These are phyloP conservation scores for Xenopus borealis DNA, from an alignment of 2,113 vertebrate genomes.

Conservation along the genomic window DNA sequence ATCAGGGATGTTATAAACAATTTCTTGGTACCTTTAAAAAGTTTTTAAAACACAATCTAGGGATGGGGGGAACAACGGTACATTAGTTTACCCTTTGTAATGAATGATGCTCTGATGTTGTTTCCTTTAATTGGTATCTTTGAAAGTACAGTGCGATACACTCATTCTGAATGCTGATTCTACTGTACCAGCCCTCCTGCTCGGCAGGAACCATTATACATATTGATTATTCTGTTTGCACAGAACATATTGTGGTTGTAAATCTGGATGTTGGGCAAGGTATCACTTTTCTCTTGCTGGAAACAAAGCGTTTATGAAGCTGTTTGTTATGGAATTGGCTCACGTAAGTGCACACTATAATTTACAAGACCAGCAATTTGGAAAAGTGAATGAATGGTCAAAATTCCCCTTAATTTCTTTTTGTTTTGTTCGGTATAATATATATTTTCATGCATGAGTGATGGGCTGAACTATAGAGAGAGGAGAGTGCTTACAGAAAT, in stretches of 20 bases:
- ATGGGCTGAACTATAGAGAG: too few relatives aligned
- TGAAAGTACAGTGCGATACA: conserved; percentile 1
- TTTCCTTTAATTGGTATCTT: neutral
- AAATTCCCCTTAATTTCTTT: too few relatives aligned
- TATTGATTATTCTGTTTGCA: conserved; percentile 40
- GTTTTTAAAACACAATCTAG: too few relatives aligned
- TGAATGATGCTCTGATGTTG: neutral
- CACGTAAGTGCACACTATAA: conserved; percentile 1
- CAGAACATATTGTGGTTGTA: conserved; percentile 34
- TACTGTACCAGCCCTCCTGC: conserved; percentile 9
- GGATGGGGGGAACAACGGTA: too few relatives aligned
- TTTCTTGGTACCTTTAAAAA: too few relatives aligned
- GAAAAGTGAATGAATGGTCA: neutral
- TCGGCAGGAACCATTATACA: conserved; percentile 14
- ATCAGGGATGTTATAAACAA: too few relatives aligned
- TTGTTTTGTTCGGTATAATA: too few relatives aligned
- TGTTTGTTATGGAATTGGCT: conserved; percentile 10
- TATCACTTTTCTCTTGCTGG: conserved; percentile 14
- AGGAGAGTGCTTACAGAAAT: too few relatives aligned
- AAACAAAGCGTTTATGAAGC: conserved; percentile 15
- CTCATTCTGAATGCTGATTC: neutral
- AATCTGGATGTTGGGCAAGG: conserved; percentile 16
- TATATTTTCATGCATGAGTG: too few relatives aligned
- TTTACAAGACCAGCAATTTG: neutral
- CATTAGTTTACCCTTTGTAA: neutral